Evolutionary conservation across 2,113 vertebrate species (phyloP).

Genomic region (Nyctibius bracteatus): DNA sequence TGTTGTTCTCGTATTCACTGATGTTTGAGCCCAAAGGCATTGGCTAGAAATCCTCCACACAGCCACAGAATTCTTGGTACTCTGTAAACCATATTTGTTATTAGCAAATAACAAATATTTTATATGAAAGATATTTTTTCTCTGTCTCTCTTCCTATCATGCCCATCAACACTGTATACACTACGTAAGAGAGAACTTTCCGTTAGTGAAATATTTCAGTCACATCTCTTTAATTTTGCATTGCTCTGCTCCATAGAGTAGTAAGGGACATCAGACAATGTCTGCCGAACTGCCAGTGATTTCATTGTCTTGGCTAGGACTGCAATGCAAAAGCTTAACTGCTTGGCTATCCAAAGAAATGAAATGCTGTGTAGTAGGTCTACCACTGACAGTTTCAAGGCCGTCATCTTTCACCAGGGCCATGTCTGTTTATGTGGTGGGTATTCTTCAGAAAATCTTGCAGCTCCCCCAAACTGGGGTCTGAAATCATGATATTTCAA

Average conservation of each 20-base stretch:
- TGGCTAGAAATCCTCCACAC: not conserved
- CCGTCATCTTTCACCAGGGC: not conserved
- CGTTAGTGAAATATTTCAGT: not conserved
- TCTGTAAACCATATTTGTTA: not conserved
- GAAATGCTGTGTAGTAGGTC: not conserved
- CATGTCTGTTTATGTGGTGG: not conserved
- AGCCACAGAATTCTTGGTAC: not conserved
- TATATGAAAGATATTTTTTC: accelerated
- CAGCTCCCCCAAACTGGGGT: not conserved
- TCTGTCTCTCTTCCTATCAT: not conserved
- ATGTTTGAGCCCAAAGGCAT: not conserved
- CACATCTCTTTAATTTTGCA: not conserved
- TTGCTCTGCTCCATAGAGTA: not conserved
- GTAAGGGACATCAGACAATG: not conserved
- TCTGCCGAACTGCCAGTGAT: not conserved
- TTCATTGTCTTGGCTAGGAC: not conserved
- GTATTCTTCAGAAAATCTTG: not conserved
- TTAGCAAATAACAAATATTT: not conserved
- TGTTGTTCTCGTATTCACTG: accelerated
- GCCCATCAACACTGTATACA: not conserved
- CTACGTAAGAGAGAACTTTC: not conserved
- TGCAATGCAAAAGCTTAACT: not conserved
- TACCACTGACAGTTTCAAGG: not conserved
- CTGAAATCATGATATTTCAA: not conserved
- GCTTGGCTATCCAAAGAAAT: not conserved